A percentile compares a stretch with the other conserved stretches of the same genome.
These are phyloP conservation scores for Drosophila dives DNA, from an alignment of 2,888 invertebrate genomes.

Conservation along the genomic window DNA sequence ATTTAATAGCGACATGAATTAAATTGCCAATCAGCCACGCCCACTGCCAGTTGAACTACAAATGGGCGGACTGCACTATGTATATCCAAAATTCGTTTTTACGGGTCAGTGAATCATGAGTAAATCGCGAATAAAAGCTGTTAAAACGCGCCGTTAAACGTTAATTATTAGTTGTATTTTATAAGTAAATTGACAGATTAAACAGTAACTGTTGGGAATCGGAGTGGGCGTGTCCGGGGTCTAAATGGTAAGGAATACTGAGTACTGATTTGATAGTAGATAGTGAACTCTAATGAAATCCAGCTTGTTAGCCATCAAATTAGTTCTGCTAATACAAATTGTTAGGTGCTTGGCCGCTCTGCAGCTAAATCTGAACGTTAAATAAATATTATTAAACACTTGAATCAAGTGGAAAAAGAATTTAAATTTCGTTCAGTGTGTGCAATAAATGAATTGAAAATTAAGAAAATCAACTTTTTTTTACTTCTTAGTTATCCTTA, in stretches of 20 bases:
- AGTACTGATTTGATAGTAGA: background rate
- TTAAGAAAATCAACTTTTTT: fast-evolving
- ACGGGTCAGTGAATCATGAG: slow-evolving; percentile 29
- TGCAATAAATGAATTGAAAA: background rate
- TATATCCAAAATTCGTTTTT: slow-evolving; percentile 9
- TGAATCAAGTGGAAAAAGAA: background rate
- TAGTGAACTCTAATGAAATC: slow-evolving; percentile 15
- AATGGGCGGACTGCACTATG: slow-evolving; percentile 6
- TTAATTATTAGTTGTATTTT: slow-evolving; percentile 43
- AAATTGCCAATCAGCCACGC: slow-evolving; percentile 24
- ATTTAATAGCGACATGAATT: slow-evolving; percentile 28
- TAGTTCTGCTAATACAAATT: slow-evolving; percentile 8
- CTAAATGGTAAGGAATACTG: slow-evolving; percentile 31
- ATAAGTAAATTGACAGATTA: slow-evolving; percentile 8
- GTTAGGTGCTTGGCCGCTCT: background rate
- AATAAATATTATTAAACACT: background rate
- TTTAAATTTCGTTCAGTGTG: background rate
- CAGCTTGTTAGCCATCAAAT: slow-evolving; percentile 11
- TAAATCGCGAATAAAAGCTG: slow-evolving; percentile 55
- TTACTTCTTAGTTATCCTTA: background rate
- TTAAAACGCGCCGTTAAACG: slow-evolving; percentile 60
- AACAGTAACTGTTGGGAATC: background rate
- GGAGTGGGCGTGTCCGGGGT: slow-evolving; percentile 32
- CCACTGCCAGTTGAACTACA: slow-evolving; percentile 8
- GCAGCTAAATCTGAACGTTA: background rate